Conservation (phyloP, 2,888 invertebrate genomes). For the Oligia strigilis region DNA sequence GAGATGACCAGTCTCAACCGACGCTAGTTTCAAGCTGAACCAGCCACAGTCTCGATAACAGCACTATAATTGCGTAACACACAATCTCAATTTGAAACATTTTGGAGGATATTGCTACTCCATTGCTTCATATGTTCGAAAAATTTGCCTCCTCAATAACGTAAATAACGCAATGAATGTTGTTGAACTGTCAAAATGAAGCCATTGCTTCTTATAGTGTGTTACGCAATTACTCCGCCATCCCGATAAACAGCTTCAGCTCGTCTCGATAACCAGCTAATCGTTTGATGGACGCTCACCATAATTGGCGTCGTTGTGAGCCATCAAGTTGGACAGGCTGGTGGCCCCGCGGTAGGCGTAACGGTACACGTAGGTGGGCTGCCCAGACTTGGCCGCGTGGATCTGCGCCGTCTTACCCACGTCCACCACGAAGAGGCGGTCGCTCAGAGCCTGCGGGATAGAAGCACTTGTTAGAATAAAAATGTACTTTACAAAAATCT, state of each 20-base stretch:
- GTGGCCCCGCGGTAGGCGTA: conserved; percentile 91
- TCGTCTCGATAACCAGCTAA: background rate
- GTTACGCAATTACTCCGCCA: too few relatives aligned
- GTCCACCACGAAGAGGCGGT: conserved; percentile 91
- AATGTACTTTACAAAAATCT: background rate
- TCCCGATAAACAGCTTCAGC: background rate
- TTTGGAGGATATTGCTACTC: too few relatives aligned
- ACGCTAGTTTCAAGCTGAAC: background rate
- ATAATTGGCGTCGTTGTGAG: conserved; percentile 88
- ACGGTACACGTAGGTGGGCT: conserved; percentile 92
- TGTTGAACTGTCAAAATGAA: too few relatives aligned
- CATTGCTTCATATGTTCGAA: too few relatives aligned
- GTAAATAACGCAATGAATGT: too few relatives aligned
- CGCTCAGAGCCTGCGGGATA: conserved; percentile 90
- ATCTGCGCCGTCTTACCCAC: conserved; percentile 91
- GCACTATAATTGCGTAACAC: too few relatives aligned
- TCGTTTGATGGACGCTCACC: conserved; percentile 81
- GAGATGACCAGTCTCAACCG: too few relatives aligned
- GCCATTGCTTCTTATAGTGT: too few relatives aligned
- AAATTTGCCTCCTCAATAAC: too few relatives aligned
- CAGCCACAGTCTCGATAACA: background rate
- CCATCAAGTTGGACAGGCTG: conserved; percentile 90
- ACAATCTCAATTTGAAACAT: too few relatives aligned
- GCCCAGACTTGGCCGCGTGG: conserved; percentile 89
- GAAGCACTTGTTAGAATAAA: background rate